Evolutionary conservation across 2,797 vertebrate species (phyloP), one percentile per base, ranked within the genome.

Genomic region (Clarias laeviceps): DNA sequence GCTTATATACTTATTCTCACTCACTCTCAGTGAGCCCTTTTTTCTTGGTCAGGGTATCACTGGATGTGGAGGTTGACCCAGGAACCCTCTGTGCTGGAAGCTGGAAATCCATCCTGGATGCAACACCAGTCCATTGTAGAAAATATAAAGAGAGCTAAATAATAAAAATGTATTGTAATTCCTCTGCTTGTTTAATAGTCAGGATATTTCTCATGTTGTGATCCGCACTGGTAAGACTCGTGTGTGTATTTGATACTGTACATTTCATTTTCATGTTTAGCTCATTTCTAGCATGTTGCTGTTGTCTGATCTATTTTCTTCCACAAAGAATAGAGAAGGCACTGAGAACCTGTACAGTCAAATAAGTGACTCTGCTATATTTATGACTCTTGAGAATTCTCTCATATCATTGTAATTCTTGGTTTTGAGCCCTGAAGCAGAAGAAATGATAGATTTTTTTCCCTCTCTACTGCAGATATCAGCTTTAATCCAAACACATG

Each of bases 401-500:
- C 27, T 76, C 40, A 34, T 76, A 76, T 84, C 15, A 7, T 45
- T 37, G 45, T 24, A 77, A 66, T 8, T 37, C 14, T 64, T 56
- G 45, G 27, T 68, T 73, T 84, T 17, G 4, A 6, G 22, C 27
- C 27, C 20, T 64, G 17, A 66, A 54, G 61, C 76, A 24, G 57
- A 61, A 18, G 37, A 84, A 20, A 9, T 78, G 61, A 50, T 62
- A 61, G 5, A n/a, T 64, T 62, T 50, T 50, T 14, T 82, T n/a
- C 29, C 27, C 40, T 37, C 37, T 37, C 56, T 17, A 15, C 37
- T 76, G 61, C 61, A 85, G 87, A 89, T 89, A 87, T 86, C 57
- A 89, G 82, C 61, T 86, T 88, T 80, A 76, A 59, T 87, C 82
- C 82, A 57, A 82, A 88, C 66, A 79, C 79, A 65, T 91, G 89